Conservation (phyloP, 2,888 invertebrate genomes). For the Lycophotia porphyrea region DNA sequence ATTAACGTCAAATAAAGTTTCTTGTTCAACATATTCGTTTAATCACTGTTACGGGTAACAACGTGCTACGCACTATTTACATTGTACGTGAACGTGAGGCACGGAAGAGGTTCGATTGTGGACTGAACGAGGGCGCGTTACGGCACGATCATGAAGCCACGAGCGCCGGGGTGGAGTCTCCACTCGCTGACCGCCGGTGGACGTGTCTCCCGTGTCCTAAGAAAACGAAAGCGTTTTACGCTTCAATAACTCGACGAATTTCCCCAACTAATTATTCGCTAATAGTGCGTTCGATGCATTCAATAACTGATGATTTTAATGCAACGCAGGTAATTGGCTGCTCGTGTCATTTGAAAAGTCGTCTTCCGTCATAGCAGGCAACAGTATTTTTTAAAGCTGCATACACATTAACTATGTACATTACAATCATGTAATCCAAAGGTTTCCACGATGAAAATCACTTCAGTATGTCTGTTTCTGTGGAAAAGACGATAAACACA, state of each 20-base stretch:
- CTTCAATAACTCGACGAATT: constrained; percentile 82
- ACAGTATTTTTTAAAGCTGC: constrained; percentile 50
- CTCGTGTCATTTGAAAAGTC: constrained; percentile 75
- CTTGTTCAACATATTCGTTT: constrained; percentile 80
- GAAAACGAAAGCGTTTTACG: constrained; percentile 89
- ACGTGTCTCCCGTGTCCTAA: constrained; percentile 77
- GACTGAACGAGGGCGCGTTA: constrained; percentile 77
- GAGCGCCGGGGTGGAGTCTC: constrained; percentile 67
- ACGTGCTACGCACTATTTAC: constrained; percentile 77
- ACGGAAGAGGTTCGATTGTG: constrained; percentile 79
- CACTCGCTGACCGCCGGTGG: constrained; percentile 69
- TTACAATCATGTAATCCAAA: constrained; percentile 14
- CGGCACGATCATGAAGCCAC: constrained; percentile 70
- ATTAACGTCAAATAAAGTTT: constrained; percentile 76
- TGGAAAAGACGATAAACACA: neutral
- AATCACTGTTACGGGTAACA: constrained; percentile 72
- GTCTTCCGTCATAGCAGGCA: constrained; percentile 77
- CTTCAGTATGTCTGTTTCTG: constrained; percentile 9
- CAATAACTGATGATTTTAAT: constrained; percentile 76
- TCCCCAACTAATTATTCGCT: constrained; percentile 85
- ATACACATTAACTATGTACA: constrained; percentile 33
- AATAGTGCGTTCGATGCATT: constrained; percentile 79
- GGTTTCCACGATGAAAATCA: neutral
- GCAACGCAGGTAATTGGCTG: constrained; percentile 73
- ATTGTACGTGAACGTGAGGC: constrained; percentile 83